These are phyloP conservation scores for Athalia rosae DNA, from an alignment of 2,888 invertebrate species.

Conservation along the genomic window DNA sequence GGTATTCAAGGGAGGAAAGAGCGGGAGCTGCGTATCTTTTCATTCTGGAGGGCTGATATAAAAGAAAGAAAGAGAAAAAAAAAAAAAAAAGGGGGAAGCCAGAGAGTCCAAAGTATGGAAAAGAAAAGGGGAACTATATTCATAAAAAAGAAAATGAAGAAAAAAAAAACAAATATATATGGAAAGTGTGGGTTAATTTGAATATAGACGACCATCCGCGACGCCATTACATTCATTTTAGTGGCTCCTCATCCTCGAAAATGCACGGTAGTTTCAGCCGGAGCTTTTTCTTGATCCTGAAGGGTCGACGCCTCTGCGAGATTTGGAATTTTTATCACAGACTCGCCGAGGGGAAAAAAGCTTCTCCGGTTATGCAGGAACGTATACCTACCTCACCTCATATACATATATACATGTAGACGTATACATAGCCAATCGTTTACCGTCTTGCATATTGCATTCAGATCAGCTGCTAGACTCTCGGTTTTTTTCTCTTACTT, in stretches of 20 bases:
- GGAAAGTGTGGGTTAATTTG: conserved; percentile 20
- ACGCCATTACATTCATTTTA: conserved; percentile 30
- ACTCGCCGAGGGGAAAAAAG: not conserved
- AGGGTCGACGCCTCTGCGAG: not conserved
- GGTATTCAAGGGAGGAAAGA: no score
- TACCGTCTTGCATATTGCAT: conserved; percentile 27
- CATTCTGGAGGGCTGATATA: not conserved
- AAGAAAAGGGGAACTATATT: not conserved
- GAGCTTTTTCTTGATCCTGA: not conserved
- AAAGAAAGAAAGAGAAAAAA: conserved; percentile 1
- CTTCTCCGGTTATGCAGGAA: not conserved
- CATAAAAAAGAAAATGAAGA: not conserved
- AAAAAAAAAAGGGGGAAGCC: not conserved
- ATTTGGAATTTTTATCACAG: conserved; percentile 14
- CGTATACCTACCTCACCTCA: not conserved
- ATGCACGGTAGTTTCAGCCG: not conserved
- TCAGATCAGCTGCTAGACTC: conserved; percentile 14
- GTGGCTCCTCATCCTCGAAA: not conserved
- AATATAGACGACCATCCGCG: conserved; percentile 37
- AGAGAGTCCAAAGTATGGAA: not conserved
- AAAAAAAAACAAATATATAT: not conserved
- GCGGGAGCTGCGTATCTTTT: no score
- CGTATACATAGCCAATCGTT: not conserved
- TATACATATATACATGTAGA: not conserved
- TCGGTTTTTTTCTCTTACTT: not conserved